Percentiles rank a stretch among this genome's conserved stretches.
These are phyloP conservation scores for Falco rusticolus DNA, from an alignment of 2,797 vertebrate species.

Conservation along the genomic window DNA sequence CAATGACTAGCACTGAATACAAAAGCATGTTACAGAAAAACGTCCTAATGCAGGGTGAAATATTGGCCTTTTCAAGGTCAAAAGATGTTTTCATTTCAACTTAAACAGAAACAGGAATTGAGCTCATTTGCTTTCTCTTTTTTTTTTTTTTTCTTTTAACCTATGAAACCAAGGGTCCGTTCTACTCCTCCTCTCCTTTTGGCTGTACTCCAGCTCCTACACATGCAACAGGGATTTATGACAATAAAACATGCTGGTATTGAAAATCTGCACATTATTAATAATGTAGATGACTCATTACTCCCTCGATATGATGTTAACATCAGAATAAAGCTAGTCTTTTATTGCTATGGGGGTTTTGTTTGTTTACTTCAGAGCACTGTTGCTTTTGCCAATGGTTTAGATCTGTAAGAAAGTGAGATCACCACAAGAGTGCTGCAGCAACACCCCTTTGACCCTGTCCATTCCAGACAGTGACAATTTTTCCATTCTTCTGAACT, in stretches of 20 bases:
- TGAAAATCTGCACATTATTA: conserved; percentile 60
- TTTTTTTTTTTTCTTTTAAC: neutral
- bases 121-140: neutral
- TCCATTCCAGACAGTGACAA: neutral
- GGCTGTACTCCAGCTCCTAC: conserved; percentile 31
- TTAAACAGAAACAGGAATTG: neutral
- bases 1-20: neutral
- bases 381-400: conserved; percentile 29
- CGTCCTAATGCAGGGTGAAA: neutral
- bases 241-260: conserved; percentile 31
- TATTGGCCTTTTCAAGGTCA: neutral
- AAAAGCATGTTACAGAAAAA: neutral
- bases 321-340: conserved; percentile 2
- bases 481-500: conserved; percentile 13
- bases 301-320: conserved; percentile 17
- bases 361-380: conserved; percentile 49
- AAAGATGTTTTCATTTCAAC: neutral
- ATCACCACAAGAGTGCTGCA: neutral
- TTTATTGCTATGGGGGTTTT: conserved; percentile 31
- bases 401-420: conserved; percentile 26
- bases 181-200: conserved; percentile 8
- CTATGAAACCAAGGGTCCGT: neutral
- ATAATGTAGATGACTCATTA: conserved; percentile 45
- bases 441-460: neutral
- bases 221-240: conserved; percentile 4